Evolutionary conservation across 2,113 vertebrate genomes (phyloP).

Genomic region (Dipodomys spectabilis): DNA sequence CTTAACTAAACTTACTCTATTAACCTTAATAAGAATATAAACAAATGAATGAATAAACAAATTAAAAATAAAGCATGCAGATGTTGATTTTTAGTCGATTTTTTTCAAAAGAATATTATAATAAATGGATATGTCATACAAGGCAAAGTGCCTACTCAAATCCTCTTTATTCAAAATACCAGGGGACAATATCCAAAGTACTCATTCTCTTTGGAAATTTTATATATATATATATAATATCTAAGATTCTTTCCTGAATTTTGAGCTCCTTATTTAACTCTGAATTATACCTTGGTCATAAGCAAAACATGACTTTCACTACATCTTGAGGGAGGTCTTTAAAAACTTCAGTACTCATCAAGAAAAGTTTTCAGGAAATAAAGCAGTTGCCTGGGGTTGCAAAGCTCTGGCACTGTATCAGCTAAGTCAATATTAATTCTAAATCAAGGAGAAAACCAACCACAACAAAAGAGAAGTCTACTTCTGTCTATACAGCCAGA

Average conservation of each 20-base stretch:
- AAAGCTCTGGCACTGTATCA: slow-evolving; percentile 42
- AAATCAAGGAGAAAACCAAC: slow-evolving; percentile 71
- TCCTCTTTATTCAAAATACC: neutral
- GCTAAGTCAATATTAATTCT: slow-evolving; percentile 79
- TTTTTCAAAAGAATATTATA: neutral
- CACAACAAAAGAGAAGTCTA: slow-evolving; percentile 72
- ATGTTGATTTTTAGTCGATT: neutral
- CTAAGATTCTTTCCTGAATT: slow-evolving; percentile 9
- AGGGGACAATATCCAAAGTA: neutral
- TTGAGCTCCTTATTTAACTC: slow-evolving; percentile 32
- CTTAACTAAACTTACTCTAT: no score
- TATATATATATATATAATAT: neutral
- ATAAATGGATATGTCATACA: neutral
- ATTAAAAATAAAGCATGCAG: neutral
- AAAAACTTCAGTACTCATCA: slow-evolving; percentile 51
- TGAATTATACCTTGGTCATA: slow-evolving; percentile 23
- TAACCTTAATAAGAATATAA: no score
- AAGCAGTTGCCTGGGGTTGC: slow-evolving; percentile 46
- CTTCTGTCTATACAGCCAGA: slow-evolving; percentile 62
- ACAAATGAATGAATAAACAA: neutral
- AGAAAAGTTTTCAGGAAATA: slow-evolving; percentile 65
- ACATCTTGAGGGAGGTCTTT: slow-evolving; percentile 3
- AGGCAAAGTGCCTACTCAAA: neutral
- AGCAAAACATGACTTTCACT: neutral
- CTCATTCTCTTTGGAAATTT: neutral